Conservation (phyloP, 1,140 invertebrate species). For the Panagrolaimus sp. region DNA sequence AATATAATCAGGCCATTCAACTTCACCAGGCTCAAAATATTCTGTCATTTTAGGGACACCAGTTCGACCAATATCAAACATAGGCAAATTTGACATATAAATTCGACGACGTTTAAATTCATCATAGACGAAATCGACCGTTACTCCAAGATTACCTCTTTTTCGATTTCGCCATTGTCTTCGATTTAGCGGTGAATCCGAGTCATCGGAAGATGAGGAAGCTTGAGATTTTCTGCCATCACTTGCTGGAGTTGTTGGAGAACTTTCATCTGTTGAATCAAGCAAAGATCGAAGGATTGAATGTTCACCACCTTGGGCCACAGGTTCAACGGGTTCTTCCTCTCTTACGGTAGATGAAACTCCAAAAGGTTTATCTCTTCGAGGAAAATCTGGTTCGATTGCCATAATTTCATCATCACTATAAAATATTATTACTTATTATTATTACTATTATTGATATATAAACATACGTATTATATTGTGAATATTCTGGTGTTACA, state of each 20-base stretch:
- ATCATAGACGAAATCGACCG: not conserved
- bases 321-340: no score
- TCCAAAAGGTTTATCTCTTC: not conserved
- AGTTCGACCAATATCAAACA: no score
- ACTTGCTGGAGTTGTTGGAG: no score
- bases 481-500: constrained; percentile 16
- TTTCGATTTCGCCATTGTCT: not conserved
- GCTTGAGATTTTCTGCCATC: no score
- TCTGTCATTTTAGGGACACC: no score
- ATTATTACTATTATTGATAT: not conserved
- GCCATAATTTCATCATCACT: not conserved
- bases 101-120: not conserved
- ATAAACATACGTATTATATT: not conserved
- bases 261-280: no score
- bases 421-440: not conserved
- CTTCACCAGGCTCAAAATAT: no score
- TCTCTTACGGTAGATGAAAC: no score
- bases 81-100: not conserved
- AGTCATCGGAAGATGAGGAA: not conserved
- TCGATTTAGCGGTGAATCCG: not conserved
- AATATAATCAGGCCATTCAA: no score
- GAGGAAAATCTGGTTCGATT: not conserved
- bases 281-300: no score
- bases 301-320: no score
- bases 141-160: no score